Conservation (phyloP, 2,888 invertebrate species). For the Crepidodera aurea region DNA sequence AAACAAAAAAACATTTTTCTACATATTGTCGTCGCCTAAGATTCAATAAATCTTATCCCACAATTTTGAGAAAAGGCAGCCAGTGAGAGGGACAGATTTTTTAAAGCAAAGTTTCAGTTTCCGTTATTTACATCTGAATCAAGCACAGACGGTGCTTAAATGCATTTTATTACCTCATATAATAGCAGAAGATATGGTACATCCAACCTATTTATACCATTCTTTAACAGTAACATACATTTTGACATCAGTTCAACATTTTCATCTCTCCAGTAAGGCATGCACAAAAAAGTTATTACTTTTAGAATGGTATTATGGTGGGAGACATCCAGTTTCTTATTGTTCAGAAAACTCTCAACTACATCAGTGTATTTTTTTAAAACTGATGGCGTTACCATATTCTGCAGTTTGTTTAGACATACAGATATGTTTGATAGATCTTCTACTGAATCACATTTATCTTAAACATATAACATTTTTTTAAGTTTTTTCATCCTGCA, state of each 20-base stretch:
- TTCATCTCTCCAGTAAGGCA: slow-evolving; percentile 61
- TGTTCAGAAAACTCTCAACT: slow-evolving; percentile 54
- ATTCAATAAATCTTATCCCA: too few relatives aligned
- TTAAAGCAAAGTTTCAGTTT: too few relatives aligned
- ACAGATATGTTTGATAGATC: slow-evolving; percentile 62
- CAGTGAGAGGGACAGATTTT: too few relatives aligned
- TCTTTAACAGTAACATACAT: slow-evolving; percentile 57
- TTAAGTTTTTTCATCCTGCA: too few relatives aligned
- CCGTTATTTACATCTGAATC: too few relatives aligned
- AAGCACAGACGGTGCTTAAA: too few relatives aligned
- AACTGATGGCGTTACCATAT: slow-evolving; percentile 57
- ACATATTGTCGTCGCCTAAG: too few relatives aligned
- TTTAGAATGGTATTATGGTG: slow-evolving; percentile 52
- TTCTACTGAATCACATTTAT: slow-evolving; percentile 54
- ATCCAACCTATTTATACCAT: slow-evolving; percentile 57
- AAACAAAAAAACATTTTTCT: slow-evolving; percentile 28
- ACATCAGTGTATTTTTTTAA: slow-evolving; percentile 58
- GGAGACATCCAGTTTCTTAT: slow-evolving; percentile 48
- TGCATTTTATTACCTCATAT: slow-evolving; percentile 54
- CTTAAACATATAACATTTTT: too few relatives aligned
- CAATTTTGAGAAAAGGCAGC: too few relatives aligned
- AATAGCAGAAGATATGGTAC: slow-evolving; percentile 58
- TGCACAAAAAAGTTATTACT: slow-evolving; percentile 60
- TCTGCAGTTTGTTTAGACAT: slow-evolving; percentile 61
- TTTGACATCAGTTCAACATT: slow-evolving; percentile 57